Conservation (phyloP, 2,113 vertebrate species). For the Anhinga rufa region DNA sequence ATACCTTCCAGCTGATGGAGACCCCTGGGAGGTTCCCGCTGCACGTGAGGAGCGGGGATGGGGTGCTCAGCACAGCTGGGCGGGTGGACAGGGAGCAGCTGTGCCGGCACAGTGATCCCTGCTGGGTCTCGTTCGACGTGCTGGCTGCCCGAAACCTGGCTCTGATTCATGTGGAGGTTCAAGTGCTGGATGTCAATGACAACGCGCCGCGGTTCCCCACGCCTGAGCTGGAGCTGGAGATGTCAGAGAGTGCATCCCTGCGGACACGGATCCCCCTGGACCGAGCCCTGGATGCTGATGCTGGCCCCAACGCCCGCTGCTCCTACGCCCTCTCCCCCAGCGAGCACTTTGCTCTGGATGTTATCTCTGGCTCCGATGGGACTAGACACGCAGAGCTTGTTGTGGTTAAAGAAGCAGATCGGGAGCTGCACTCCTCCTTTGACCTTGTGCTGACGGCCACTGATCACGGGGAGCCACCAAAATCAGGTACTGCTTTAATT, state of each 20-base stretch:
- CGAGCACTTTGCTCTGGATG: slow-evolving; percentile 85
- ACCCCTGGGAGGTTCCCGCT: slow-evolving; percentile 77
- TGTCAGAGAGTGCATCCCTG: slow-evolving; percentile 83
- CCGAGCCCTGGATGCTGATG: slow-evolving; percentile 81
- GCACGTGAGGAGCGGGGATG: slow-evolving; percentile 70
- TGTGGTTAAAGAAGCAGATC: slow-evolving; percentile 85
- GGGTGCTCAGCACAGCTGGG: slow-evolving; percentile 77
- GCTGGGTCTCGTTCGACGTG: slow-evolving; percentile 84
- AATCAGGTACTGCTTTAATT: slow-evolving; percentile 82
- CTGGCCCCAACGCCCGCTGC: slow-evolving; percentile 78
- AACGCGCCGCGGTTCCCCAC: slow-evolving; percentile 83
- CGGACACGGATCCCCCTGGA: slow-evolving; percentile 86
- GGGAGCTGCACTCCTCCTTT: slow-evolving; percentile 82
- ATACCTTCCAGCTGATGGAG: slow-evolving; percentile 84
- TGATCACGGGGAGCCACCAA: slow-evolving; percentile 84
- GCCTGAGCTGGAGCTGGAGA: slow-evolving; percentile 83
- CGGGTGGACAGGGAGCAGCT: slow-evolving; percentile 87
- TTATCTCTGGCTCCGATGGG: slow-evolving; percentile 73
- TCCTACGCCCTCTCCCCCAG: slow-evolving; percentile 82
- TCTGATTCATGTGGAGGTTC: slow-evolving; percentile 81
- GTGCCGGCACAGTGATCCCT: slow-evolving; percentile 80
- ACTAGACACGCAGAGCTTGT: slow-evolving; percentile 82
- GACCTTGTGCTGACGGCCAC: slow-evolving; percentile 80
- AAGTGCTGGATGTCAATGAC: slow-evolving; percentile 88
- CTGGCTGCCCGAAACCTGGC: slow-evolving; percentile 75